phyloP scores from a whole-genome alignment of 2,113 vertebrate genomes.

The Oenanthe oenanthe region DNA sequence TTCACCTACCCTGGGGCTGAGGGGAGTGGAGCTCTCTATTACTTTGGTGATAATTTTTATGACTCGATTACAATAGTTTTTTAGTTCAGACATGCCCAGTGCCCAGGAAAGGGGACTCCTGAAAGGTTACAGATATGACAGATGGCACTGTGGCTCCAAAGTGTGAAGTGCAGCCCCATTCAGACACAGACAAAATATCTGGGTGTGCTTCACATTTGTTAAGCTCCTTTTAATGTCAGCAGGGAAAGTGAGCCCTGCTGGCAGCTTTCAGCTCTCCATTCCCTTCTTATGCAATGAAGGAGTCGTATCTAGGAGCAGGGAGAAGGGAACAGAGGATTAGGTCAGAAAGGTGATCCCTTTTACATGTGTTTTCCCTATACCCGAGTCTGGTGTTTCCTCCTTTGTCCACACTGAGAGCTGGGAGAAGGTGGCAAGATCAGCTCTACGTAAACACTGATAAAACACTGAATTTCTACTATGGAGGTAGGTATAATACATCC shows the following conservation, averaged over 20 bases:
- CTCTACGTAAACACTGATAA: background rate
- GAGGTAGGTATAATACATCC: background rate
- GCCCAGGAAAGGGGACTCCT: background rate
- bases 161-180: rapidly evolving
- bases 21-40: background rate
- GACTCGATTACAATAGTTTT: background rate
- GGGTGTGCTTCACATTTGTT: background rate
- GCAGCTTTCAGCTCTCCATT: background rate
- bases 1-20: background rate
- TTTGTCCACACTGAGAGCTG: background rate
- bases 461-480: background rate
- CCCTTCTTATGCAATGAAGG: background rate
- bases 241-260: background rate
- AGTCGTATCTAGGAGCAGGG: background rate
- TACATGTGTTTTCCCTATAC: rapidly evolving
- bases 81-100: background rate
- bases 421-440: background rate
- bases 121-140: background rate
- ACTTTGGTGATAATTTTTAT: background rate
- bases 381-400: background rate
- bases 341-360: background rate
- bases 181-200: background rate
- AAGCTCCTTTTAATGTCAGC: background rate
- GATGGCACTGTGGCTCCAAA: background rate
- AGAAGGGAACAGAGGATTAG: background rate